Evolutionary conservation across 2,797 vertebrate genomes (phyloP), one percentile per base, ranked within the genome.

Genomic region (Spatula versicolor): DNA sequence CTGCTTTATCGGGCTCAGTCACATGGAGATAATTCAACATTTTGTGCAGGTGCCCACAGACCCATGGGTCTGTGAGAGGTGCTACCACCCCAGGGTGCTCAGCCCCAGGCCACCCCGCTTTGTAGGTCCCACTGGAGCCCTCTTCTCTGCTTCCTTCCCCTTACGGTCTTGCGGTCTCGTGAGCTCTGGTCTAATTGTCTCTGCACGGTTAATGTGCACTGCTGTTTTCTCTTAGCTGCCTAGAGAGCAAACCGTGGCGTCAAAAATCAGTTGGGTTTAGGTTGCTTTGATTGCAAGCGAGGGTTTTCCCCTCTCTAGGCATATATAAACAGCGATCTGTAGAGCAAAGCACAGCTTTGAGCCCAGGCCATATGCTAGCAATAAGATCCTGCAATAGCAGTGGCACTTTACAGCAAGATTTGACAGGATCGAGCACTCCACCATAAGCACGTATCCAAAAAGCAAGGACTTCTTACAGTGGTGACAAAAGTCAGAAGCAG

Each of bases 281-380:
- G 88, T 33, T 78, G 52, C 62, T 52, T 62, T 16, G 10, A 23
- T 11, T 68, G 20, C 43, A 82, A 66, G 23, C 25, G 67, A 83
- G 21, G 2, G 58, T 8, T 21, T 9, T 6, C 1, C 3, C 3
- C 25, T 31, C 4, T 6, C 5, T 5, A 6, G 1, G 64, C 11
- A 30, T 3, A 69, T 2, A 26, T 1, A 31, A 37, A 50, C 6
- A 58, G 28, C 10, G 62, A 26, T 9, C 68, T 54, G 28, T 39
- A 60, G 1, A 63, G 31, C 74, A 93, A 26, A 91, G 58, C 30
- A 58, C 8, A 45, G 31, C 41, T 79, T 74, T 82, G 71, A 56
- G 64, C 20, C 50, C 7, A 3, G 30, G 28, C 19, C 59, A 48
- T 52, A 14, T 2, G 0, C 6, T 5, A 1, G 4, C 22, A 12